phyloP scores from a whole-genome alignment of 2,888 invertebrate genomes.

The Scaptomyza caliginosa region DNA sequence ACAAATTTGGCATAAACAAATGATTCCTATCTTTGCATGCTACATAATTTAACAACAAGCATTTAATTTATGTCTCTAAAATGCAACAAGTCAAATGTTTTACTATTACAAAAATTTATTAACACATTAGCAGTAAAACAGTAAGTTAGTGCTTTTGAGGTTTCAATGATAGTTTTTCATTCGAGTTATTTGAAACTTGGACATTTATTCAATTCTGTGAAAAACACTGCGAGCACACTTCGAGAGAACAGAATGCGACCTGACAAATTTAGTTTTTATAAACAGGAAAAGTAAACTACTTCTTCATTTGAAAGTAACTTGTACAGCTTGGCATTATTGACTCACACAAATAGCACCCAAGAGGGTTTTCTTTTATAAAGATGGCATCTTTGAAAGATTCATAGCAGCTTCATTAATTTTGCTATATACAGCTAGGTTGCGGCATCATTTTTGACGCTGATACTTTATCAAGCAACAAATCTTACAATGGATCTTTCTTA shows the following conservation, averaged over 20 bases:
- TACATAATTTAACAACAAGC: background rate
- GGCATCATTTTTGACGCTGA: background rate
- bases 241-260: too few species aligned
- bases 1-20: conserved; percentile 61
- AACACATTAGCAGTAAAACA: background rate
- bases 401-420: conserved; percentile 3
- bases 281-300: background rate
- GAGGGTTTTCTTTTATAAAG: conserved; percentile 1
- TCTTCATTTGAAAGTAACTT: background rate
- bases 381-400: conserved; percentile 14
- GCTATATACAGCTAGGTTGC: conserved; percentile 30
- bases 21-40: conserved; percentile 52
- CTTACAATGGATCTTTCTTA: background rate
- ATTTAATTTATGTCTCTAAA: conserved; percentile 4
- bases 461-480: background rate
- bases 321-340: conserved; percentile 38
- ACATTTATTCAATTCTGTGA: too few species aligned
- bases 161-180: too few species aligned
- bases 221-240: too few species aligned
- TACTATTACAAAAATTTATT: background rate
- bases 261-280: too few species aligned
- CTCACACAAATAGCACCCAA: background rate
- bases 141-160: background rate
- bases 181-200: too few species aligned
- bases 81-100: conserved; percentile 1